Base-by-base conservation (phyloP, 2,797 vertebrate genomes). In the Hylomyscus alleni region DNA sequence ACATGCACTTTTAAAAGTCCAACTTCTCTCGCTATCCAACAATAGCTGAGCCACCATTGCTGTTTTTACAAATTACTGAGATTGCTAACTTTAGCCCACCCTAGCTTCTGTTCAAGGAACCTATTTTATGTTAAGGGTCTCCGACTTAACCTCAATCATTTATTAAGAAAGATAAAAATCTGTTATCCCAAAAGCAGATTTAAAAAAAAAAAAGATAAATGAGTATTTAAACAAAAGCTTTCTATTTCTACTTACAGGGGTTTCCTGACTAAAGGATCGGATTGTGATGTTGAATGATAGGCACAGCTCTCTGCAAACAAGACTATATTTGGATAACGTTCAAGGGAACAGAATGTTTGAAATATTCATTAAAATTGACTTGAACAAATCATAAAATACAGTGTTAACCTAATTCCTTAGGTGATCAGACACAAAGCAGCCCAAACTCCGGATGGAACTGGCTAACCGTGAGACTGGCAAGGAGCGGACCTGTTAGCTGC, bases 201-300 rank as follows among this genome's bases (percentile, higher is more conserved):
- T 14, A 73, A 97, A 87, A 73, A 87, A 44, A 4, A 90, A 73
- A 97, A 83, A 69, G 78, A 97, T 62, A 69, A 84, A 67, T 81
- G 73, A 29, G 77, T 94, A 82, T 76, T 95, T 76, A 97, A 98
- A 92, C 97, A 86, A 92, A 24, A 80, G 62, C 73, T 97, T 98
- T 96, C 60, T 84, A 97, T 97, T 96, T 98, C 95, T 93, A 96
- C 97, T 98, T 97, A 96, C 92, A 97, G 97, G 95, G 80, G 60
- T 97, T 97, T 96, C 89, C 91, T 97, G 97, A 97, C 87, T 95
- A 97, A 97, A 97, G 97, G 92, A 97, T 94, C 90, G 44, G 92
- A 97, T 95, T 89, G 40, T 29, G 54, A 40, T 94, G 90, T 97
- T 98, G 97, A 97, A 95, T 97, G 93, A 95, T 88, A 73, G 40